These are phyloP conservation scores for Lithosia quadra DNA, from an alignment of 2,888 invertebrate species.

Conservation along the genomic window DNA sequence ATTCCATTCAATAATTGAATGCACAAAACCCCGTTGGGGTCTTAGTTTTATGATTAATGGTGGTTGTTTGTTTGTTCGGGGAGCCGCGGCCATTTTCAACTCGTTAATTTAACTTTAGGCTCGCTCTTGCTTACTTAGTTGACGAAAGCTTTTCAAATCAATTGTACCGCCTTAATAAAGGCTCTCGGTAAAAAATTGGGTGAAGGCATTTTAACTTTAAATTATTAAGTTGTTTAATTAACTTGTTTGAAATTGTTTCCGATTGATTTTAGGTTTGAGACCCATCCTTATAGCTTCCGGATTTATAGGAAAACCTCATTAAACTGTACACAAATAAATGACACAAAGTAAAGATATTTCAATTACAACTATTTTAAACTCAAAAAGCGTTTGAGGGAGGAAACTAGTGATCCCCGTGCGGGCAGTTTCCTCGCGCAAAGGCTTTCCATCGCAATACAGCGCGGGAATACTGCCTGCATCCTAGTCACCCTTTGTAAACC, in stretches of 20 bases:
- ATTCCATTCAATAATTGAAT: slow-evolving; percentile 59
- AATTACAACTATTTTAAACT: no score
- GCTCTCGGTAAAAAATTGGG: slow-evolving; percentile 23
- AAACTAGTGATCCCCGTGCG: no score
- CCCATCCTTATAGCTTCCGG: neutral
- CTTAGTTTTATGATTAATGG: slow-evolving; percentile 62
- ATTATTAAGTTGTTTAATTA: slow-evolving; percentile 26
- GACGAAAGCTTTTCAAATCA: slow-evolving; percentile 47
- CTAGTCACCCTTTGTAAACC: no score
- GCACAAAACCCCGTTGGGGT: slow-evolving; percentile 47
- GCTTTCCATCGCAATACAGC: no score
- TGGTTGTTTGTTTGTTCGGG: slow-evolving; percentile 54
- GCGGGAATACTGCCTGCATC: no score
- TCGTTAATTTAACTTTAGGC: slow-evolving; percentile 57
- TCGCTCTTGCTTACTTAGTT: slow-evolving; percentile 41
- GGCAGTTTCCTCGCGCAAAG: no score
- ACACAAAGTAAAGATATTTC: no score
- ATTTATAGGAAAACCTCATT: neutral
- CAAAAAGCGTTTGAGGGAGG: no score
- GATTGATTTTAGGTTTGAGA: slow-evolving; percentile 9
- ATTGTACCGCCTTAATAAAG: slow-evolving; percentile 36
- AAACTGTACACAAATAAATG: neutral
- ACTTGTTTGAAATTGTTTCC: slow-evolving; percentile 23
- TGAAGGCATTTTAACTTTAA: slow-evolving; percentile 19
- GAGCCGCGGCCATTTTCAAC: slow-evolving; percentile 52